Evolutionary conservation across 2,113 vertebrate genomes (phyloP).

Genomic region (Copsychus sechellarum): DNA sequence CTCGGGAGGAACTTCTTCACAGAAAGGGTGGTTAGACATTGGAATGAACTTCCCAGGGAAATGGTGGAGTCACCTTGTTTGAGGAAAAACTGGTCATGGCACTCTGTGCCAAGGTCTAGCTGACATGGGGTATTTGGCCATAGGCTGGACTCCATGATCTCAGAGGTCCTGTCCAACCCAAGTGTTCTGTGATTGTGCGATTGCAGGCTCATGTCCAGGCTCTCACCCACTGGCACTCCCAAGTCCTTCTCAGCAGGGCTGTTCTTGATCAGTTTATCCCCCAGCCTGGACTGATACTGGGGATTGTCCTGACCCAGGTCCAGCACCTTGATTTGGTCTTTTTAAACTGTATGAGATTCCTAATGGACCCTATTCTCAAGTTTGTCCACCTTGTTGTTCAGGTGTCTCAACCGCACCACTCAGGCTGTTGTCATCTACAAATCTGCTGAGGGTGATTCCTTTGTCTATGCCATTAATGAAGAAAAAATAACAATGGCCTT

Average conservation of each 20-base stretch:
- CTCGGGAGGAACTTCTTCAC: not conserved
- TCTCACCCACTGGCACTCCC: too few species aligned
- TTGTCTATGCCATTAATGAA: not conserved
- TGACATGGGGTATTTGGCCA: not conserved
- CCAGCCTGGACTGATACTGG: not conserved
- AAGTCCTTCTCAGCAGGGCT: not conserved
- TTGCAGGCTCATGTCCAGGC: not conserved
- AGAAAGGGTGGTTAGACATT: not conserved
- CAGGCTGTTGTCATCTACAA: not conserved
- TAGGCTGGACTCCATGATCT: not conserved
- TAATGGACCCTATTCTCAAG: not conserved
- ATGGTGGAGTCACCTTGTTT: not conserved
- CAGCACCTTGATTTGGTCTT: not conserved
- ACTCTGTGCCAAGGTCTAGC: not conserved
- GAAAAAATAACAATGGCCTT: not conserved
- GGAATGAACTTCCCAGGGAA: not conserved
- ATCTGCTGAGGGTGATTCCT: not conserved
- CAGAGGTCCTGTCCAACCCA: not conserved
- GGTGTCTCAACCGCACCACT: not conserved
- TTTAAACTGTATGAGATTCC: not conserved
- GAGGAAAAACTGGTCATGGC: not conserved
- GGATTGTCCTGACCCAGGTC: not conserved
- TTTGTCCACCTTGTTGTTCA: not conserved
- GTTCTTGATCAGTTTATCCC: not conserved
- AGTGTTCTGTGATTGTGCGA: not conserved